phyloP scores from a whole-genome alignment of 2,888 invertebrate species.

The Achlya flavicornis region DNA sequence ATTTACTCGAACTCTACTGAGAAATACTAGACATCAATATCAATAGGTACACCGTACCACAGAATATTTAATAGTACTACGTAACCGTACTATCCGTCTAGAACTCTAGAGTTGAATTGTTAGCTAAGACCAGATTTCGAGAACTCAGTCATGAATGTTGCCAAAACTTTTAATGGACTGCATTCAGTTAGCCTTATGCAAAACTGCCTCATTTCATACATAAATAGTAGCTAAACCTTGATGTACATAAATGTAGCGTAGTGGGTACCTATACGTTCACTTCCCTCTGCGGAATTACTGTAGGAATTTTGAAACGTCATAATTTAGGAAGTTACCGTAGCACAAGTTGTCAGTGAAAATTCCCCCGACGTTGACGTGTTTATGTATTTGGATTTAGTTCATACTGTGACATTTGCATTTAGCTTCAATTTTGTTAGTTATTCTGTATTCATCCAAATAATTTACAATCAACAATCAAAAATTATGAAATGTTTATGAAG shows the following conservation, averaged over 20 bases:
- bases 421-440: too few relatives aligned
- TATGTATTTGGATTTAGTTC: constrained; percentile 17
- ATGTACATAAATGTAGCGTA: constrained; percentile 23
- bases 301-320: constrained; percentile 30
- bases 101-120: constrained; percentile 21
- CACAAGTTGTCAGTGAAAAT: constrained; percentile 25
- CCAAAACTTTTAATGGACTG: constrained; percentile 73
- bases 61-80: too few relatives aligned
- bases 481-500: too few relatives aligned
- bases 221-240: constrained; percentile 37
- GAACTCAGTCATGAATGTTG: constrained; percentile 56
- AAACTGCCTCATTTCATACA: constrained; percentile 53
- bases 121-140: constrained; percentile 50
- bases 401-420: neutral
- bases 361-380: constrained; percentile 13
- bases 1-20: too few relatives aligned
- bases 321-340: constrained; percentile 25
- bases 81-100: neutral
- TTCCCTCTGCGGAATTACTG: constrained; percentile 5
- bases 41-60: neutral
- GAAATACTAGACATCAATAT: neutral
- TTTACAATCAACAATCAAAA: too few relatives aligned
- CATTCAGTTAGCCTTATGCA: constrained; percentile 63
- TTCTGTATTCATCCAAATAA: too few relatives aligned
- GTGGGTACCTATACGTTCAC: neutral